Percentiles rank a stretch among this genome's conserved stretches.
phyloP scores from a whole-genome alignment of 2,888 invertebrate species.

The Ichneumoninae sp. region DNA sequence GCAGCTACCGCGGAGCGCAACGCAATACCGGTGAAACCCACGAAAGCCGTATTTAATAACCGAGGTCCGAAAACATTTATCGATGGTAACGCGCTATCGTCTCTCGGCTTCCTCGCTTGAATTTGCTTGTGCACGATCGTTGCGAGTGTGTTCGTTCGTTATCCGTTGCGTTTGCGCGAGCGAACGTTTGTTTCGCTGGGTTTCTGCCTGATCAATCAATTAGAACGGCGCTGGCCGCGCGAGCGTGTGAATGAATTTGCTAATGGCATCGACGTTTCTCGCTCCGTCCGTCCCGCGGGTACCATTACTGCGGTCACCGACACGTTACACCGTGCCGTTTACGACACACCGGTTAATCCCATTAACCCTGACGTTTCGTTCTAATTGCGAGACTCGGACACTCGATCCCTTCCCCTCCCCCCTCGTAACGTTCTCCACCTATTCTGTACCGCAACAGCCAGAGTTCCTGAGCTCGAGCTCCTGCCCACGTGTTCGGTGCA shows the following conservation, averaged over 20 bases:
- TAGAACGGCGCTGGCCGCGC: conserved; percentile 31
- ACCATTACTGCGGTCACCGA: conserved; percentile 30
- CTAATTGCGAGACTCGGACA: conserved; percentile 73
- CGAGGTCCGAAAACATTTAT: conserved; percentile 51
- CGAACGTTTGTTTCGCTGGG: not conserved
- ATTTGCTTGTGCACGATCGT: conserved; percentile 15
- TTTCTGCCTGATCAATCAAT: conserved; percentile 54
- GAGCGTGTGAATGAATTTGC: conserved; percentile 66
- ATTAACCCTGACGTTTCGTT: conserved; percentile 74
- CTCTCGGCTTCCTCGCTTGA: conserved; percentile 21
- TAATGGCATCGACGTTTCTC: conserved; percentile 59
- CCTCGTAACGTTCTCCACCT: conserved; percentile 36
- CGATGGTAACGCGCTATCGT: conserved; percentile 42
- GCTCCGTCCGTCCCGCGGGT: conserved; percentile 24
- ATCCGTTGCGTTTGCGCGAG: not conserved
- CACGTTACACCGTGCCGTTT: conserved; percentile 58
- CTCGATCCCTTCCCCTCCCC: conserved; percentile 66
- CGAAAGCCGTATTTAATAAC: conserved; percentile 63
- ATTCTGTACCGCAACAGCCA: conserved; percentile 37
- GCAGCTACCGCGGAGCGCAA: conserved; percentile 42
- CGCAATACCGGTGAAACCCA: conserved; percentile 34
- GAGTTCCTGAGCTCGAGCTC: conserved; percentile 54
- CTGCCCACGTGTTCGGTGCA: not conserved
- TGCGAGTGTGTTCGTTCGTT: conserved; percentile 22
- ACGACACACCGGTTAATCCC: conserved; percentile 73